Evolutionary conservation across 2,797 vertebrate species (phyloP).

Genomic region (Borostomias antarcticus): DNA sequence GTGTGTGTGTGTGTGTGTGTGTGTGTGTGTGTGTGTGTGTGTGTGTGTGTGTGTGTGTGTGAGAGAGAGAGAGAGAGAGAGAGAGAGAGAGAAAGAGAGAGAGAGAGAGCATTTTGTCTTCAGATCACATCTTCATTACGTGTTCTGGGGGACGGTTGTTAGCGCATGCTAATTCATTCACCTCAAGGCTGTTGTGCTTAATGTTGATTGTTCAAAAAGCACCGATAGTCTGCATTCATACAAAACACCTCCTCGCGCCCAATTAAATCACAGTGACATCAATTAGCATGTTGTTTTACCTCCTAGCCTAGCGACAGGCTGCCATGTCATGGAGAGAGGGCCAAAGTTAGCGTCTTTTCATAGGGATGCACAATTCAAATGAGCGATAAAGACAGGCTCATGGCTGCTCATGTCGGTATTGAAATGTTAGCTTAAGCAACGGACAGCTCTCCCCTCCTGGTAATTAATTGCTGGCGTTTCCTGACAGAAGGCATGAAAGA

Average conservation of each 20-base stretch:
- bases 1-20: not conserved
- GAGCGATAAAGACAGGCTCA: conserved; percentile 79
- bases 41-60: not conserved
- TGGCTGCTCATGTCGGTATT: conserved; percentile 80
- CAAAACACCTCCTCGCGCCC: conserved; percentile 39
- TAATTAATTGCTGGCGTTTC: conserved; percentile 70
- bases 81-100: too few species aligned
- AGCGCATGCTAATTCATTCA: conserved; percentile 18
- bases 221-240: conserved; percentile 41
- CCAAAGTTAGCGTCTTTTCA: conserved; percentile 77
- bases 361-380: conserved; percentile 80
- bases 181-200: conserved; percentile 30
- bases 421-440: conserved; percentile 73
- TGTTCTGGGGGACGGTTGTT: conserved; percentile 10
- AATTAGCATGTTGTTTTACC: conserved; percentile 59
- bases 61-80: too few species aligned
- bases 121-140: conserved; percentile 12
- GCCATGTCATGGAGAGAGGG: conserved; percentile 50
- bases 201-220: conserved; percentile 52
- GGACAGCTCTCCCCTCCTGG: conserved; percentile 49
- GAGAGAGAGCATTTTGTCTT: conserved; percentile 24
- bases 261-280: conserved; percentile 70
- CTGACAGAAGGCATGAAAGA: conserved; percentile 65
- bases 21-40: conserved; percentile 9
- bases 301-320: conserved; percentile 52